Evolutionary conservation across 1,140 invertebrate species (phyloP), one percentile per base, ranked within the genome.

Genomic region (Leptestheria dahalacensis): DNA sequence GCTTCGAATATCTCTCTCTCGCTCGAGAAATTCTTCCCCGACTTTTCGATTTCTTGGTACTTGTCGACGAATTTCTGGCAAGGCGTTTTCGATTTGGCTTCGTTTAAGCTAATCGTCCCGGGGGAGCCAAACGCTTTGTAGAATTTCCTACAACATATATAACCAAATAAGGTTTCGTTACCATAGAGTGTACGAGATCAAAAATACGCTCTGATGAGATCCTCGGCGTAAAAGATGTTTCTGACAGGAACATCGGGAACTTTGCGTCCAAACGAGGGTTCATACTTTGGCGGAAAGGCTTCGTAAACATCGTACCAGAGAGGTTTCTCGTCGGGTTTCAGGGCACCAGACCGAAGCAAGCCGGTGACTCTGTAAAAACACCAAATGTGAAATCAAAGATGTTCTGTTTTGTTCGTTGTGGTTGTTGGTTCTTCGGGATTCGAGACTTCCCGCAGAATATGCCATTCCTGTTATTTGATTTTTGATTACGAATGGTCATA

Each of bases 301-400:
- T 82, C 78, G 68, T 92, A 92, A 18, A 95, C 70, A 71, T 90
- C 84, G 69, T 84, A 91, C 90, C 91, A 95, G n/a, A 94, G 49
- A 2, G 91, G 91, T 62, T 81, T 75, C 64, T 93, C 87, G 65
- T 85, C 79, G 24, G 79, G 71, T 68, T 79, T 82, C 67, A 93
- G 74, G 3, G 82, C 88, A 49, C 83, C 83, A 21, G 82, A 77
- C 62, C 79, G 77, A 1, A 94, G 65, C 24, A 96, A 72, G 49
- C 87, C 85, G 64, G 79, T 78, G 2, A 84, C 72, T 71, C 90
- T 92, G 68, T 59, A 76, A 41, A 41, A 6, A 41, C 6, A 41
- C 6, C 33, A 41, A n/a, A n/a, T n/a, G n/a, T 41, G 6, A 41
- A 15, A 41, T 41, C 15, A 41, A 15, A 41, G 33, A 41, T 15